Evolutionary conservation across 1,140 invertebrate species (phyloP).

Genomic region (Magallana ariakensis): DNA sequence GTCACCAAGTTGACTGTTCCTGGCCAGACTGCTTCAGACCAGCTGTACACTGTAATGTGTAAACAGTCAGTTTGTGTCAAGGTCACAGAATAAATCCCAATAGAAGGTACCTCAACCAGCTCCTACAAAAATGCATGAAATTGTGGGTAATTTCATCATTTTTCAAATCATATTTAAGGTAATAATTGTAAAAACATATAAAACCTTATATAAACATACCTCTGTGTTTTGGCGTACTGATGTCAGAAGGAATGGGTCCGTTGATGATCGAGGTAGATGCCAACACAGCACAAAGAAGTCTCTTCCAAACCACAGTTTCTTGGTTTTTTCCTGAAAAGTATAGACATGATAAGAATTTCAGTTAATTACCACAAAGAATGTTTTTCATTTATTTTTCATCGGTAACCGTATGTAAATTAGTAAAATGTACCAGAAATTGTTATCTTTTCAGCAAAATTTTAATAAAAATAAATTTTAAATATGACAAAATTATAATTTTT

Average conservation of each 20-base stretch:
- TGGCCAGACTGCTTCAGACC: constrained; percentile 67
- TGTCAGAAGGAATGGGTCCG: constrained; percentile 68
- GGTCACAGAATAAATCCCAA: constrained; percentile 85
- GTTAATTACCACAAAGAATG: too few relatives aligned
- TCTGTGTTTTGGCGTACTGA: constrained; percentile 65
- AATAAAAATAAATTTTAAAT: too few relatives aligned
- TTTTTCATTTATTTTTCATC: too few relatives aligned
- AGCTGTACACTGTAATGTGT: constrained; percentile 68
- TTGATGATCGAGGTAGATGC: constrained; percentile 70
- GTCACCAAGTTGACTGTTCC: constrained; percentile 58
- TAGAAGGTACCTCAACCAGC: constrained; percentile 86
- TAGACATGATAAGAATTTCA: too few relatives aligned
- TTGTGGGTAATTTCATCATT: background rate
- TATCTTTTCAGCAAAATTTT: too few relatives aligned
- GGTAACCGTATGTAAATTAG: too few relatives aligned
- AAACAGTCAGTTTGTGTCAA: constrained; percentile 69
- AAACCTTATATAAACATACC: background rate
- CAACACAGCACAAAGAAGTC: constrained; percentile 92
- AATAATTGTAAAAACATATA: too few relatives aligned
- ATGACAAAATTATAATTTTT: too few relatives aligned
- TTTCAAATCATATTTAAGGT: too few relatives aligned
- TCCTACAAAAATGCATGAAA: constrained; percentile 58
- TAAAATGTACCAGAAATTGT: too few relatives aligned
- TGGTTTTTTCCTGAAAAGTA: constrained; percentile 77
- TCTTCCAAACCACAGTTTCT: constrained; percentile 89